phyloP scores from a whole-genome alignment of 1,140 invertebrate species.

The Panagrolaimus sp. region DNA sequence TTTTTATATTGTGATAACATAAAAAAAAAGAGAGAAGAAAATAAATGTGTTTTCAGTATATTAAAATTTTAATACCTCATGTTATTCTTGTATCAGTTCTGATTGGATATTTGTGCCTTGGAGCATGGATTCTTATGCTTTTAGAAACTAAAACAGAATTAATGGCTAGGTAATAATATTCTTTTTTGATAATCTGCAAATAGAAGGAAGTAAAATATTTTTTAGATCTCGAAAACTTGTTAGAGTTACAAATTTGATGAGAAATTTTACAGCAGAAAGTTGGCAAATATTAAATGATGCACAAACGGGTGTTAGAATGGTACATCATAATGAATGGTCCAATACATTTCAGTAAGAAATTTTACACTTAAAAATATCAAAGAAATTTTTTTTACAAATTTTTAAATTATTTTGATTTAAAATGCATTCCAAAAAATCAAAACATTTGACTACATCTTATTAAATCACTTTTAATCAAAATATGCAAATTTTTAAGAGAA shows the following conservation, averaged over 20 bases:
- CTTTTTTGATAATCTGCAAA: neutral
- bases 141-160: conserved; percentile 57
- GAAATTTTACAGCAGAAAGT: conserved; percentile 57
- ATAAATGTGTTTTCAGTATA: conserved; percentile 48
- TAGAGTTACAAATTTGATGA: conserved; percentile 53
- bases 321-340: conserved; percentile 54
- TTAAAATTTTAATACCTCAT: conserved; percentile 58
- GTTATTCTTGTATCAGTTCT: conserved; percentile 56
- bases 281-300: conserved; percentile 54
- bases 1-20: no score
- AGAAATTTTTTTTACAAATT: no score
- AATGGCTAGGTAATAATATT: conserved; percentile 38
- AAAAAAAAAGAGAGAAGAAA: no score
- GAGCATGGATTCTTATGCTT: conserved; percentile 56
- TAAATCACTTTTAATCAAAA: no score
- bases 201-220: conserved; percentile 6
- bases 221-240: conserved; percentile 46
- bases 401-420: no score
- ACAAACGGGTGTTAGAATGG: conserved; percentile 46
- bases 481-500: conserved; percentile 33
- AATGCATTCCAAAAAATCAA: no score
- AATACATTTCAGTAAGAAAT: conserved; percentile 37
- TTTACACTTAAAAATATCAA: neutral
- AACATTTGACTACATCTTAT: no score
- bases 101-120: conserved; percentile 57